Evolutionary conservation across 2,797 vertebrate genomes (phyloP).

Genomic region (Lutra lutra): DNA sequence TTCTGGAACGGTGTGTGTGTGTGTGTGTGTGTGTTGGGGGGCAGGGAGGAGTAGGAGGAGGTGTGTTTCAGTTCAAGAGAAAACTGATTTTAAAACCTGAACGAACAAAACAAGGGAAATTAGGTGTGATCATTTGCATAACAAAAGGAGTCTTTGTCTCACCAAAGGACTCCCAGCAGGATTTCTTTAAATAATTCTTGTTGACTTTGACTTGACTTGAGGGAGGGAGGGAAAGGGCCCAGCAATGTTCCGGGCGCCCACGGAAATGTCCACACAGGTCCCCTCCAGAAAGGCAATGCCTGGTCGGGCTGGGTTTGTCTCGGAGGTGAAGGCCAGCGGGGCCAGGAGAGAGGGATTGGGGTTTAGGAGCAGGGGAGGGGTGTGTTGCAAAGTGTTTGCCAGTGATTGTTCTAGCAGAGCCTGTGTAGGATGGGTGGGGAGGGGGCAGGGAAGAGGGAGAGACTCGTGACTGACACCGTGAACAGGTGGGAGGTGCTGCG

Average conservation of each 20-base stretch:
- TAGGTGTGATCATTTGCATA: conserved; percentile 73
- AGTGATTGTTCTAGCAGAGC: conserved; percentile 6
- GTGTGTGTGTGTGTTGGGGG: neutral
- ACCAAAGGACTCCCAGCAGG: conserved; percentile 46
- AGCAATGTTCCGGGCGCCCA: neutral
- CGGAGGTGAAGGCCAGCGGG: rapidly evolving
- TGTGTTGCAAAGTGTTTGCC: neutral
- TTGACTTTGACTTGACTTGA: neutral
- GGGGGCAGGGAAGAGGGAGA: conserved; percentile 21
- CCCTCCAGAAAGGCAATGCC: rapidly evolving
- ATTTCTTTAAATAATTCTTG: conserved; percentile 77
- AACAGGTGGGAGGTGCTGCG: conserved; percentile 54
- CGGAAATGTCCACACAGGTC: neutral
- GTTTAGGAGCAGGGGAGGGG: neutral
- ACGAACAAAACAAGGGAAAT: conserved; percentile 61
- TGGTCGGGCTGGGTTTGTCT: neutral
- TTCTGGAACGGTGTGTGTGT: neutral
- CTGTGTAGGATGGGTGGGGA: conserved; percentile 61
- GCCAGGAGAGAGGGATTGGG: neutral
- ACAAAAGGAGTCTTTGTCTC: conserved; percentile 78
- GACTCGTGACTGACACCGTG: conserved; percentile 38
- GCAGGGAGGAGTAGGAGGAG: neutral
- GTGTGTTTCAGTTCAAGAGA: conserved; percentile 45
- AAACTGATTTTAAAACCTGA: conserved; percentile 67
- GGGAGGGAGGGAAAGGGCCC: neutral